Percentiles rank a stretch among this genome's conserved stretches.
Evolutionary conservation across 1,140 invertebrate genomes (phyloP).

Genomic region (Drosophila fuyamai): DNA sequence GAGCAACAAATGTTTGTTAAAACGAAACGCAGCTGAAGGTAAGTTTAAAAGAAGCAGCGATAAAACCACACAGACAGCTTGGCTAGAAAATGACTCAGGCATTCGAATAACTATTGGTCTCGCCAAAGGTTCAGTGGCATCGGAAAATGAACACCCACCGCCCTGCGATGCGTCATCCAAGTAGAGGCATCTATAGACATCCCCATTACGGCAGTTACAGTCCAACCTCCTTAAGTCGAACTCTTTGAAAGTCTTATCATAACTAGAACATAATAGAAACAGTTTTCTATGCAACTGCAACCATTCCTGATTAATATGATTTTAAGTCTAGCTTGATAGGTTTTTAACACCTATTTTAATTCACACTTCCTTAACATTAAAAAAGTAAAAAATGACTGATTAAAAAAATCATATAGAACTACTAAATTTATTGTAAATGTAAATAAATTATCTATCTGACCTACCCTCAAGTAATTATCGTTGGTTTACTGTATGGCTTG

Average conservation of each 20-base stretch:
- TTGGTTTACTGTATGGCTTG: no score
- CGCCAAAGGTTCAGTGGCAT: slow-evolving; percentile 68
- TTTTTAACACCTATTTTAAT: no score
- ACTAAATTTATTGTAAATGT: no score
- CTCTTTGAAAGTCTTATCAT: neutral
- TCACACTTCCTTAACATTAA: no score
- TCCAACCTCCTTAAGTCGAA: neutral
- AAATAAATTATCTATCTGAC: no score
- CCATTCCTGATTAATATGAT: no score
- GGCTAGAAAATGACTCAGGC: slow-evolving; percentile 55
- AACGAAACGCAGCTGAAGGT: slow-evolving; percentile 60
- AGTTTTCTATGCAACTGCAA: no score
- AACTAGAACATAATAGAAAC: no score
- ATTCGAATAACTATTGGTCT: slow-evolving; percentile 33
- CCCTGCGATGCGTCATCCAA: slow-evolving; percentile 56
- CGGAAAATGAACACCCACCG: slow-evolving; percentile 3
- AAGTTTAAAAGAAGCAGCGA: slow-evolving; percentile 12
- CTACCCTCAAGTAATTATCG: no score
- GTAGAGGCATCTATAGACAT: slow-evolving; percentile 34
- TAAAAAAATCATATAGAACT: no score
- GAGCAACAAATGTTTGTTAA: slow-evolving; percentile 75
- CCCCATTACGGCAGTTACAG: slow-evolving; percentile 2
- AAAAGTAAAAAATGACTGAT: no score
- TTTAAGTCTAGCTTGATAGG: no score
- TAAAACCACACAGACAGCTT: slow-evolving; percentile 24